Base-by-base conservation (phyloP, 2,888 invertebrate species). In the Herminia tarsipennalis region DNA sequence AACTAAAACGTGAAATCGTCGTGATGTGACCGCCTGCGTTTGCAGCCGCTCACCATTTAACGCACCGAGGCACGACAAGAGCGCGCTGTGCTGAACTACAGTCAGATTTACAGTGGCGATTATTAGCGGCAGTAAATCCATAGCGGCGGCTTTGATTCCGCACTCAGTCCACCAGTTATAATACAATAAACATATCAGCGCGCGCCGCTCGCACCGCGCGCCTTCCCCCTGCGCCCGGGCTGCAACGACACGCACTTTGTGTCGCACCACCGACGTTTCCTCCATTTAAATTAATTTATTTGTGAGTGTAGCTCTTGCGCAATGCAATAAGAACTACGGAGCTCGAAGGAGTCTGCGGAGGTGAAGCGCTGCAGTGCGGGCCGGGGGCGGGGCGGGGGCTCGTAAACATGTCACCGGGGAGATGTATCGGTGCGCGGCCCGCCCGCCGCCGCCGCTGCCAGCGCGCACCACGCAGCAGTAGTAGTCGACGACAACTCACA, bases 271-370 rank as follows among this genome's bases (percentile, higher is more conserved):
- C 53, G 65, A 67, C 68, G 34, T 66, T 66, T 66, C 83, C 79
- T 80, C 71, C 76, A 78, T 81, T 81, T 81, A 75, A 76, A 76
- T 76, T 81, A 78, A 82, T 83, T 83, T 82, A 83, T 82, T 71
- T 73, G 76, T 66, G 53, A 53, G 56, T 46, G 36, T 34, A 51
- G 66, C 66, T 56, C 56, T 51, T 54, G 64, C 60, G 74, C 77
- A 70, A 75, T 75, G 81, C 81, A 76, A 77, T 67, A 72, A 70
- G 72, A 73, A 48, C 57, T 36, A 9, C 45, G 42, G 41, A 37
- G 43, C n/a, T 45, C 25, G 27, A 30, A 30, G 16, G 46, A 6
- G 34, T 27, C 39, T 46, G 33, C 43, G 34, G 46, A 30, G 17
- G 27, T 40, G 18, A 14, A 28, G 34, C 6, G 18, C 13, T 16